Percentiles rank a stretch among this genome's conserved stretches.
Evolutionary conservation across 53 echinoderm and acorn worm genomes (phyloP).

Genomic region (Mesocentrotus franciscanus): DNA sequence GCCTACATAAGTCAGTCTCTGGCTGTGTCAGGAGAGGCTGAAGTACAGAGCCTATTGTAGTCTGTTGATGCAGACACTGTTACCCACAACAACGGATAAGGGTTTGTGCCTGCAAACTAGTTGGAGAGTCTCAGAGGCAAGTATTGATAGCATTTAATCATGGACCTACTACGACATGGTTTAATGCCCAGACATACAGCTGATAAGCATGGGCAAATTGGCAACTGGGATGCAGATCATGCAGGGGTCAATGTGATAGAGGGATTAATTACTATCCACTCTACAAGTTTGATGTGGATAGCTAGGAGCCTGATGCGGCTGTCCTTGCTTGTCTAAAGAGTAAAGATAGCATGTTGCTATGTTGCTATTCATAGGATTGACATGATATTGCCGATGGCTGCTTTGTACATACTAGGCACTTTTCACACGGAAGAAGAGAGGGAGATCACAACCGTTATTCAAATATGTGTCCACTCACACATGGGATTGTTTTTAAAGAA

Average conservation of each 20-base stretch:
- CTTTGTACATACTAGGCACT: neutral
- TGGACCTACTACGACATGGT: too few species aligned
- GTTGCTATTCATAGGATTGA: slow-evolving; percentile 32
- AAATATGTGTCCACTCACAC: too few species aligned
- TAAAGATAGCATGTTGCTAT: slow-evolving; percentile 26
- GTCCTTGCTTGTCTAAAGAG: slow-evolving; percentile 17
- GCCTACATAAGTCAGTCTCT: too few species aligned
- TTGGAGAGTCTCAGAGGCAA: neutral
- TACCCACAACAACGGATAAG: too few species aligned
- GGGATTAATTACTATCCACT: slow-evolving; percentile 40
- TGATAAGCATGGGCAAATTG: slow-evolving; percentile 1
- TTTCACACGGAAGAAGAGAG: too few species aligned
- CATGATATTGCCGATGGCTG: neutral
- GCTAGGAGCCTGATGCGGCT: neutral
- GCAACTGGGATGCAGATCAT: slow-evolving; percentile 19
- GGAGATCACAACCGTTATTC: too few species aligned
- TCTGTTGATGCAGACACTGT: too few species aligned
- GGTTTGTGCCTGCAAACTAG: neutral
- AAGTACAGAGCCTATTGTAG: too few species aligned
- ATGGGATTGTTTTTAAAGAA: too few species aligned
- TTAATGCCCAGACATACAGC: slow-evolving; percentile 14
- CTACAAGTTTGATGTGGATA: neutral
- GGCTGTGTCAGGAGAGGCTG: too few species aligned
- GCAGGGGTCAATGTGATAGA: slow-evolving; percentile 9
- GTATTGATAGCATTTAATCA: neutral